Conservation (phyloP, 1,140 invertebrate genomes). For the Dolichoris vasculosae region DNA sequence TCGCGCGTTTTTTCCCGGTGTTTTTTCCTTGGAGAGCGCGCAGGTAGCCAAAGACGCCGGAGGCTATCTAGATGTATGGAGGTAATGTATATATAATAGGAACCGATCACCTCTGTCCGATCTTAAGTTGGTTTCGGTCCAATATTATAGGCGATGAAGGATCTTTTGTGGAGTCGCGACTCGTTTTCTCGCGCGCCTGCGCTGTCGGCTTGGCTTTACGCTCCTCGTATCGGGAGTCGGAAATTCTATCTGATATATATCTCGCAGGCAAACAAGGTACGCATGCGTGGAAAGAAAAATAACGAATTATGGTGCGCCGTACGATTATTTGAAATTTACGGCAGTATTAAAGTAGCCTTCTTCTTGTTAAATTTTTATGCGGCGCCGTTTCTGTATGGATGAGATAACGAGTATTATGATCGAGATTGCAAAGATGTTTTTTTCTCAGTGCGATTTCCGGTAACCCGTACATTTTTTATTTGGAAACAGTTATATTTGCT, state of each 20-base stretch:
- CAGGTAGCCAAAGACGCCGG: constrained; percentile 18
- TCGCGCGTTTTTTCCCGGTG: not conserved
- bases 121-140: not conserved
- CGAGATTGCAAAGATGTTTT: not conserved
- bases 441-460: not conserved
- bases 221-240: not conserved
- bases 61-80: constrained; percentile 28
- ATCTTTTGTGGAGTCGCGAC: too few species aligned
- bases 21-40: not conserved
- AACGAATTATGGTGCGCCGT: not conserved
- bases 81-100: constrained; percentile 15
- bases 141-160: not conserved
- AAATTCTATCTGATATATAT: constrained; percentile 28
- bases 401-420: constrained; percentile 21
- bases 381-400: not conserved
- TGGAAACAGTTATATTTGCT: not conserved
- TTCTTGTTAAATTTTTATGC: constrained; percentile 26
- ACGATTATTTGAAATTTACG: constrained; percentile 36
- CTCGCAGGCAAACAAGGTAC: not conserved
- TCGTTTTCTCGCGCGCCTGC: not conserved
- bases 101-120: constrained; percentile 10
- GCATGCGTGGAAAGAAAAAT: not conserved
- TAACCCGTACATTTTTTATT: not conserved
- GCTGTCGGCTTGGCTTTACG: not conserved
- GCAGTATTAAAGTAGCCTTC: constrained; percentile 21